Percentiles rank a stretch among this genome's conserved stretches.
These are phyloP conservation scores for Chionodraco myersi DNA, from an alignment of 2,113 vertebrate genomes.

Conservation along the genomic window DNA sequence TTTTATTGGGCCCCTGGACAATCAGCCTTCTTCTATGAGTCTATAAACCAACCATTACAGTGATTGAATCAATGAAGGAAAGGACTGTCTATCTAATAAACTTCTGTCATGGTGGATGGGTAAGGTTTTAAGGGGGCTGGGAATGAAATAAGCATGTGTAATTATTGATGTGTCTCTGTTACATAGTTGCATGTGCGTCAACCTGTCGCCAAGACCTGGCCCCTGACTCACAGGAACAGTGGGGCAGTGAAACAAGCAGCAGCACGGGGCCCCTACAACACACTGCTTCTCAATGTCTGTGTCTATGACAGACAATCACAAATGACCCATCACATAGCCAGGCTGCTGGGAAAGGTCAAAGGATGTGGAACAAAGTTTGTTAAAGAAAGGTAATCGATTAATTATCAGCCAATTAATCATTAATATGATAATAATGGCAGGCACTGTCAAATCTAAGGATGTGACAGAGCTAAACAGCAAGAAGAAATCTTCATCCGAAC, in stretches of 20 bases:
- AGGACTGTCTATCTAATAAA: conserved; percentile 32
- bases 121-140: conserved; percentile 39
- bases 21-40: conserved; percentile 48
- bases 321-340: not conserved
- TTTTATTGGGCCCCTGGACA: conserved; percentile 41
- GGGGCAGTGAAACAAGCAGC: conserved; percentile 82
- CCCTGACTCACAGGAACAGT: conserved; percentile 84
- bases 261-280: conserved; percentile 75
- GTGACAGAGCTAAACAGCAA: not conserved
- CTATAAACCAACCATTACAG: conserved; percentile 67
- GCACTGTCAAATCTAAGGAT: conserved; percentile 2
- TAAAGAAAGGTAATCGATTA: conserved; percentile 2
- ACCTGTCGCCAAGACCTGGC: conserved; percentile 75
- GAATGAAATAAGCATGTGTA: conserved; percentile 14
- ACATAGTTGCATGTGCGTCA: conserved; percentile 28
- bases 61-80: conserved; percentile 68
- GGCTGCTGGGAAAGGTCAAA: conserved; percentile 12
- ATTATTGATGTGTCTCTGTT: conserved; percentile 35
- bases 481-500: not conserved
- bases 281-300: conserved; percentile 60
- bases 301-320: conserved; percentile 27
- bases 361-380: not conserved
- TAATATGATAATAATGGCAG: not conserved
- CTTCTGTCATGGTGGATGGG: conserved; percentile 7
- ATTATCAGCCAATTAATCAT: conserved; percentile 21